Conservation (phyloP, 1,140 invertebrate genomes). For the Homalodisca vitripennis region DNA sequence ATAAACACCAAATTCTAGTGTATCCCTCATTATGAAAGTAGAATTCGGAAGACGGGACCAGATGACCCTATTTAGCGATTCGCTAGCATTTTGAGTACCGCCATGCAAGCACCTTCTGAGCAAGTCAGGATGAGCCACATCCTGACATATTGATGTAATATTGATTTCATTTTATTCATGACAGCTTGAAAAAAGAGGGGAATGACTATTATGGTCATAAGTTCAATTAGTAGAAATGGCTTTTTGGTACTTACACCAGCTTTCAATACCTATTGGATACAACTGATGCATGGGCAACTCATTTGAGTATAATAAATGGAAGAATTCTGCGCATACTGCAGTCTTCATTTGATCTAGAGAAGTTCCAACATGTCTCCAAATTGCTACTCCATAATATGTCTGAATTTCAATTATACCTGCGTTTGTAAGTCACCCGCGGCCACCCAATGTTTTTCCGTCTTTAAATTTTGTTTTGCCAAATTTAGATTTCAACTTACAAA, state of each 20-base stretch:
- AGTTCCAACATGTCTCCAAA: slow-evolving; percentile 42
- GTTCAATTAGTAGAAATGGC: neutral
- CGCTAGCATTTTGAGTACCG: slow-evolving; percentile 6
- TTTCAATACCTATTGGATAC: slow-evolving; percentile 39
- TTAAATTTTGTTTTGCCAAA: slow-evolving; percentile 29
- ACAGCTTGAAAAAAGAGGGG: slow-evolving; percentile 20
- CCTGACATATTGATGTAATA: slow-evolving; percentile 36
- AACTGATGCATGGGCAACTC: slow-evolving; percentile 40
- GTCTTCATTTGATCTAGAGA: slow-evolving; percentile 43
- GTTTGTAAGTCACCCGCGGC: slow-evolving; percentile 39
- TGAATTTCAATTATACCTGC: slow-evolving; percentile 42
- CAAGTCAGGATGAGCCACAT: neutral
- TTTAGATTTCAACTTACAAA: slow-evolving; percentile 27
- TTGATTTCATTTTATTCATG: slow-evolving; percentile 35
- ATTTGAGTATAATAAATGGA: slow-evolving; percentile 45
- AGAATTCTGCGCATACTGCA: slow-evolving; percentile 44
- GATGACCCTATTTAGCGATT: slow-evolving; percentile 15
- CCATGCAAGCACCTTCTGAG: slow-evolving; percentile 20
- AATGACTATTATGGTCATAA: slow-evolving; percentile 25
- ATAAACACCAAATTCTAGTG: slow-evolving; percentile 18
- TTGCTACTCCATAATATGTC: slow-evolving; percentile 37
- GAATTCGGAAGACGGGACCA: slow-evolving; percentile 18
- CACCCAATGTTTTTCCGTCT: slow-evolving; percentile 37
- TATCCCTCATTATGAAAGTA: slow-evolving; percentile 1
- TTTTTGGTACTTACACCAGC: slow-evolving; percentile 40